Conservation (phyloP, 2,113 vertebrate genomes). For the Orientallactaga bullata region DNA sequence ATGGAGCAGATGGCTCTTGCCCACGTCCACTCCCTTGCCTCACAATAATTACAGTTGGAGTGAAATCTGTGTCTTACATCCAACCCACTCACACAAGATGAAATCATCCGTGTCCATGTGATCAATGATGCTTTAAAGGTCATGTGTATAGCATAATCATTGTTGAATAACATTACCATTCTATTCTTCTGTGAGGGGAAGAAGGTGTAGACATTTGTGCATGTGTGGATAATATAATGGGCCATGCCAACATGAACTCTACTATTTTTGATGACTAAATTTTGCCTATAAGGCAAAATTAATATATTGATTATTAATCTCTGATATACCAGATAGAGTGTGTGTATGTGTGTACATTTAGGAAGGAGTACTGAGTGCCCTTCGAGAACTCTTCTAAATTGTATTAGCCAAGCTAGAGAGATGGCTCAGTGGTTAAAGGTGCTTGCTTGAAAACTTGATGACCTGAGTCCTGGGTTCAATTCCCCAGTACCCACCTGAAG, state of each 20-base stretch:
- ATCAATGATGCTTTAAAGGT: conserved; percentile 56
- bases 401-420: no score
- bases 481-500: no score
- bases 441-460: no score
- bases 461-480: no score
- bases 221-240: background rate
- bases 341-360: background rate
- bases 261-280: conserved; percentile 38
- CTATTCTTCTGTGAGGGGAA: background rate
- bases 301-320: background rate
- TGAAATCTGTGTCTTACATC: conserved; percentile 51
- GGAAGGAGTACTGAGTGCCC: background rate
- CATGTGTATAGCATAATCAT: background rate
- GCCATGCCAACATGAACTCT: background rate
- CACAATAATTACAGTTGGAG: conserved; percentile 47
- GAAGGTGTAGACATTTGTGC: background rate
- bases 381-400: conserved; percentile 31
- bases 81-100: conserved; percentile 33
- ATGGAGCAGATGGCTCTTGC: conserved; percentile 43
- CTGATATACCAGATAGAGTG: background rate
- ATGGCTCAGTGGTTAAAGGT: no score
- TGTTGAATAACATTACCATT: background rate
- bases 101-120: conserved; percentile 50
- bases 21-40: conserved; percentile 12
- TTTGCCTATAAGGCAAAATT: background rate